These are phyloP conservation scores for Hirudo medicinalis DNA, from an alignment of 1,140 invertebrate genomes.

Conservation along the genomic window DNA sequence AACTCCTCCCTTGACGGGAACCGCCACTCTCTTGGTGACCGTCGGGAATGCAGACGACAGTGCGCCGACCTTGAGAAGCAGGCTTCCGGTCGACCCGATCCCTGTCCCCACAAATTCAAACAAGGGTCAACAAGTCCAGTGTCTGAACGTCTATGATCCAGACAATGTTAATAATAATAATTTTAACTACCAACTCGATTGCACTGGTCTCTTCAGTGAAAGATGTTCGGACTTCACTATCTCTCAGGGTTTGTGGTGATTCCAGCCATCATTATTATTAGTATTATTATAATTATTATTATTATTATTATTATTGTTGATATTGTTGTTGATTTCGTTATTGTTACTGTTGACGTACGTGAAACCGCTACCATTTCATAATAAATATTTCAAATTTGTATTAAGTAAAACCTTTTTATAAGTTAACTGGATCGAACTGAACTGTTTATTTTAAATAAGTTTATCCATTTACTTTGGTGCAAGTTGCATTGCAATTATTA, in stretches of 20 bases:
- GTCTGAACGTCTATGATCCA: neutral
- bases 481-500: neutral
- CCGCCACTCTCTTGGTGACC: slow-evolving; percentile 80
- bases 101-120: neutral
- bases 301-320: too few species aligned
- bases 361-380: neutral
- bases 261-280: neutral
- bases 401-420: too few species aligned
- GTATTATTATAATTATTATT: neutral
- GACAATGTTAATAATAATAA: neutral
- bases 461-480: neutral
- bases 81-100: neutral
- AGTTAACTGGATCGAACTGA: neutral
- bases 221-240: neutral
- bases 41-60: slow-evolving; percentile 95
- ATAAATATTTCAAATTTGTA: too few species aligned
- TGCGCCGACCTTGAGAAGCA: slow-evolving; percentile 42
- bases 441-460: neutral
- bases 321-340: neutral
- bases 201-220: neutral
- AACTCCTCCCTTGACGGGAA: slow-evolving; percentile 49
- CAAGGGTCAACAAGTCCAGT: neutral
- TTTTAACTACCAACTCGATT: slow-evolving; percentile 2
- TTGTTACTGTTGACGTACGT: too few species aligned
- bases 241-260: neutral